These are phyloP conservation scores for Microctenopoma stevenorrisi DNA, from an alignment of 2,797 vertebrate genomes.

Conservation along the genomic window DNA sequence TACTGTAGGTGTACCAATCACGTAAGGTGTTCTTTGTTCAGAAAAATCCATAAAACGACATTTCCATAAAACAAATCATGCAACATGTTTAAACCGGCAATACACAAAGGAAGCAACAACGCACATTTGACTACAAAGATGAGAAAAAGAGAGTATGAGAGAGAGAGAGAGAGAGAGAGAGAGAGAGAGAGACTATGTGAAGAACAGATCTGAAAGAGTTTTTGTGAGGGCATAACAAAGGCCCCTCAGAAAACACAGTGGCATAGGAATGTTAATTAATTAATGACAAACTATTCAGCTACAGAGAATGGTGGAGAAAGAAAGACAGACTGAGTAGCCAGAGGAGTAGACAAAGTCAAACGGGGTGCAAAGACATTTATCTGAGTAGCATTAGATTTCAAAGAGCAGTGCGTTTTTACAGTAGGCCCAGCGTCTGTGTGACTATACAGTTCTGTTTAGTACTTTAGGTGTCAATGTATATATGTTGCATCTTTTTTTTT, in stretches of 20 bases:
- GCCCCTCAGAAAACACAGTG: constrained; percentile 82
- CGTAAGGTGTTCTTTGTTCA: constrained; percentile 20
- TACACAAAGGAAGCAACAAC: constrained; percentile 47
- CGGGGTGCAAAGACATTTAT: constrained; percentile 28
- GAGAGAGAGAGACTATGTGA: constrained; percentile 71
- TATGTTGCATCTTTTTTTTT: constrained; percentile 11
- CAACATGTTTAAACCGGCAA: constrained; percentile 48
- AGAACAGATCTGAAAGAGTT: constrained; percentile 79
- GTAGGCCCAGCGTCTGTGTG: not conserved
- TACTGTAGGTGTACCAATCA: constrained; percentile 24
- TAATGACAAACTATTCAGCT: constrained; percentile 84
- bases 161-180: constrained; percentile 43
- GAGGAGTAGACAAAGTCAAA: constrained; percentile 26
- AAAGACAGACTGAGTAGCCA: constrained; percentile 46
- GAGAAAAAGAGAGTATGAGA: constrained; percentile 27
- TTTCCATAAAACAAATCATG: constrained; percentile 21
- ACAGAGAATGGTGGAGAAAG: constrained; percentile 67
- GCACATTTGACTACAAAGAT: constrained; percentile 62
- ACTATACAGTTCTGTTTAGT: not conserved
- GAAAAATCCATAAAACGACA: constrained; percentile 15
- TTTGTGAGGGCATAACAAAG: constrained; percentile 81
- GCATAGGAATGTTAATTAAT: constrained; percentile 87
- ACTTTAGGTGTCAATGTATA: not conserved
- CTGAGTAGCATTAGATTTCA: constrained; percentile 19
- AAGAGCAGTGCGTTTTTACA: constrained; percentile 1